Evolutionary conservation across 2,113 vertebrate species (phyloP).

Genomic region (Zosterops japonicus): DNA sequence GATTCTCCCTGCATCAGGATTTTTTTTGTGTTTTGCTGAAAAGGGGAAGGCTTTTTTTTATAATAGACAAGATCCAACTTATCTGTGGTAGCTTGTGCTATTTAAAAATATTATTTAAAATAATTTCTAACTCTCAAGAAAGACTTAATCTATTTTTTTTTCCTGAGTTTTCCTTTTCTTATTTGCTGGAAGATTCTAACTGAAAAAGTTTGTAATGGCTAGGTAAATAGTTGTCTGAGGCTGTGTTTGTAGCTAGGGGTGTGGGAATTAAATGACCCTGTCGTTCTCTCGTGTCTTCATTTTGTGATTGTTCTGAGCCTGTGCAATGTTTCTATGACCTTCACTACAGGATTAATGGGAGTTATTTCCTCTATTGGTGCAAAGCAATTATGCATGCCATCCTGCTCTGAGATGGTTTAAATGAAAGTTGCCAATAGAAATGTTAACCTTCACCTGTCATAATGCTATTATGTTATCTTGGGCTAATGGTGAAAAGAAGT

Average conservation of each 20-base stretch:
- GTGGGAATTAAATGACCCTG: conserved; percentile 15
- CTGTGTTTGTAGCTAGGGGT: neutral
- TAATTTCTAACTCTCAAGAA: neutral
- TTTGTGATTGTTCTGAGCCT: conserved; percentile 17
- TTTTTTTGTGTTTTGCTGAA: neutral
- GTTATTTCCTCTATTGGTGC: conserved; percentile 40
- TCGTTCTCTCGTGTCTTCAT: neutral
- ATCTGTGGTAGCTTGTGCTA: neutral
- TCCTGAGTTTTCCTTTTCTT: neutral
- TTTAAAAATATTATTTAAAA: neutral
- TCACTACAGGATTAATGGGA: conserved; percentile 54
- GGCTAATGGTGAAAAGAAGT: conserved; percentile 46
- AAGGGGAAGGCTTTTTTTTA: neutral
- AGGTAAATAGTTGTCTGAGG: neutral
- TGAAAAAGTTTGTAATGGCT: neutral
- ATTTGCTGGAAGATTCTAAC: neutral
- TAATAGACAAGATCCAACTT: neutral
- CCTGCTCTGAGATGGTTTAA: conserved; percentile 55
- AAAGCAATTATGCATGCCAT: conserved; percentile 53
- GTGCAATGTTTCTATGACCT: conserved; percentile 25
- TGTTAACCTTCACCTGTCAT: conserved; percentile 60
- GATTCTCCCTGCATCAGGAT: neutral
- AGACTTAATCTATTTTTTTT: neutral
- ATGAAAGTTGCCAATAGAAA: conserved; percentile 57
- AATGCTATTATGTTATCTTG: conserved; percentile 51